Conservation (phyloP, 2,113 vertebrate genomes). For the Pungitius pungitius region DNA sequence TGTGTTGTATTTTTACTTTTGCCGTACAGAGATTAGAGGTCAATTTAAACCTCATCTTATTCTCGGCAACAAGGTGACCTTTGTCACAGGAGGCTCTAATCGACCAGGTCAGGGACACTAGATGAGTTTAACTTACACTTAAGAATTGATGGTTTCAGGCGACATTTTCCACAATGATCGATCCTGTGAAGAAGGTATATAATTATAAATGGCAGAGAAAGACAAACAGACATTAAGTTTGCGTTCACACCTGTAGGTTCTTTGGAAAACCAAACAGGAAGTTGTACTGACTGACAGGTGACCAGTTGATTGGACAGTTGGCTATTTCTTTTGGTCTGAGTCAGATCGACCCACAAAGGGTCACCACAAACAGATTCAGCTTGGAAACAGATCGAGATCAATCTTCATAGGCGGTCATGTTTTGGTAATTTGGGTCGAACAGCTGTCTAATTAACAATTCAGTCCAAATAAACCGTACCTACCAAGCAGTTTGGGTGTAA, state of each 20-base stretch:
- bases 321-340: too few relatives aligned
- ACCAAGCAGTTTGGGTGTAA: neutral
- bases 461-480: neutral
- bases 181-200: constrained; percentile 7
- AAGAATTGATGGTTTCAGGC: constrained; percentile 23
- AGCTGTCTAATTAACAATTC: neutral
- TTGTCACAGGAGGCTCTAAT: neutral
- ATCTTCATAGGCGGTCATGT: neutral
- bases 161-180: constrained; percentile 31
- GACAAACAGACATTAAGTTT: neutral
- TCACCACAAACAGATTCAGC: neutral
- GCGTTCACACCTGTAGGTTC: neutral
- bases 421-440: neutral
- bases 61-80: neutral
- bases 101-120: neutral
- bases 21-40: neutral
- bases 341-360: too few relatives aligned
- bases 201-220: constrained; percentile 4
- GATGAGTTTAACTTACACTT: constrained; percentile 33
- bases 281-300: neutral
- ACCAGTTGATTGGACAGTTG: neutral
- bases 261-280: neutral
- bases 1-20: neutral
- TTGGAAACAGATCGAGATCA: neutral
- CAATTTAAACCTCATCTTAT: neutral